phyloP scores from a whole-genome alignment of 2,113 vertebrate genomes.

The Heterocephalus glaber region DNA sequence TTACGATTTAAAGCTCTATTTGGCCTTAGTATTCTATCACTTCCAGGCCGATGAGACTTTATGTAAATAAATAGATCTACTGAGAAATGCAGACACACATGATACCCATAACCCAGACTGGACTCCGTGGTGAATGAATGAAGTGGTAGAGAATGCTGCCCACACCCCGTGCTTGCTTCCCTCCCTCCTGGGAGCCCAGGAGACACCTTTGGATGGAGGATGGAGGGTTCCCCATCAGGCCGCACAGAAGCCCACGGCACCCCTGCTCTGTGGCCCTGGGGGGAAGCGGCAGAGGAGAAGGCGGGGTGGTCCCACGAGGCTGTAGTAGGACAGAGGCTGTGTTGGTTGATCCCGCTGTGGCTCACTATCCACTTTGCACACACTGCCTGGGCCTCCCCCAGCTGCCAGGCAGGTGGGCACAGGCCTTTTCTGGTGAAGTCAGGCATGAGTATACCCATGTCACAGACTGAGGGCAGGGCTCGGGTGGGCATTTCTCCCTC shows the following conservation, averaged over 20 bases:
- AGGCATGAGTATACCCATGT: slow-evolving; percentile 50
- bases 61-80: slow-evolving; percentile 1
- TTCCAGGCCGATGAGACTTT: neutral
- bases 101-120: neutral
- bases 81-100: slow-evolving; percentile 23
- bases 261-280: neutral
- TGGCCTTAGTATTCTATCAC: neutral
- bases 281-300: slow-evolving; percentile 44
- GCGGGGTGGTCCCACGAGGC: slow-evolving; percentile 19
- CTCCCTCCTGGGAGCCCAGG: neutral
- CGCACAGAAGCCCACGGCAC: slow-evolving; percentile 56
- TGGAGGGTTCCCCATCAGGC: neutral
- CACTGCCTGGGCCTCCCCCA: slow-evolving; percentile 48
- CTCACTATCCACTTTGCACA: slow-evolving; percentile 65
- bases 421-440: slow-evolving; percentile 69
- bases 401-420: slow-evolving; percentile 74
- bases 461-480: slow-evolving; percentile 17
- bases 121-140: neutral
- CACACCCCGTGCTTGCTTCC: neutral
- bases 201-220: neutral
- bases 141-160: neutral
- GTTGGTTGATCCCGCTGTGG: slow-evolving; percentile 70
- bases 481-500: slow-evolving; percentile 23
- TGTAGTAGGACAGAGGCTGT: slow-evolving; percentile 64
- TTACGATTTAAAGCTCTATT: slow-evolving; percentile 24